phyloP scores from a whole-genome alignment of 2,113 vertebrate species.

The Saguinus imperator region DNA sequence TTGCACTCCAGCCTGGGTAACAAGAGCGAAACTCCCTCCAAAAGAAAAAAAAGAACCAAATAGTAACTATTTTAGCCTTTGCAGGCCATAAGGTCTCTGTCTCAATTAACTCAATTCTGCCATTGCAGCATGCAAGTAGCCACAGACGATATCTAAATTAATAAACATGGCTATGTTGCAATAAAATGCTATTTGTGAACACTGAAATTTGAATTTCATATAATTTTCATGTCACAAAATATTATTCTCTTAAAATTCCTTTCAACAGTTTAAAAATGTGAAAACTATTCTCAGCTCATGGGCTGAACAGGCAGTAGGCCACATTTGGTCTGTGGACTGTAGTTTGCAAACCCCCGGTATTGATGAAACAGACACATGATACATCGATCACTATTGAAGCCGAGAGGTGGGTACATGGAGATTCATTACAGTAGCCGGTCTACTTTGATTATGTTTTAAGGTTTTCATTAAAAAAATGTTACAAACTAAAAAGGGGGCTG shows the following conservation, averaged over 20 bases:
- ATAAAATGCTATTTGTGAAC: not conserved
- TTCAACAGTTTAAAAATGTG: not conserved
- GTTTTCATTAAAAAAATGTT: constrained; percentile 26
- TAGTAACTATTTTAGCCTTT: not conserved
- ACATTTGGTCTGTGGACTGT: not conserved
- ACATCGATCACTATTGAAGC: not conserved
- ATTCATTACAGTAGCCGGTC: not conserved
- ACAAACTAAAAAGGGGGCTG: not conserved
- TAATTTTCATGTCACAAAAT: not conserved
- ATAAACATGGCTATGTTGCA: not conserved
- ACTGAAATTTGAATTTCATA: not conserved
- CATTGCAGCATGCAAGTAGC: not conserved
- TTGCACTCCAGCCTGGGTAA: no score
- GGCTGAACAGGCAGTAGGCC: not conserved
- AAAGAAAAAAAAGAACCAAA: not conserved
- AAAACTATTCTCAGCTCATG: not conserved
- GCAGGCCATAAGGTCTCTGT: not conserved
- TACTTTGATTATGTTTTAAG: not conserved
- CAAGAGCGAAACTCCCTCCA: no score
- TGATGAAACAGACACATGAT: not conserved
- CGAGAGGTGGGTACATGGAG: not conserved
- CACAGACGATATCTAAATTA: not conserved
- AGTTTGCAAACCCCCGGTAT: not conserved
- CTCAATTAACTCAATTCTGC: not conserved
- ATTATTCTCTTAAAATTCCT: not conserved